phyloP scores from a whole-genome alignment of 2,113 vertebrate species.

The Oncorhynchus tshawytscha region DNA sequence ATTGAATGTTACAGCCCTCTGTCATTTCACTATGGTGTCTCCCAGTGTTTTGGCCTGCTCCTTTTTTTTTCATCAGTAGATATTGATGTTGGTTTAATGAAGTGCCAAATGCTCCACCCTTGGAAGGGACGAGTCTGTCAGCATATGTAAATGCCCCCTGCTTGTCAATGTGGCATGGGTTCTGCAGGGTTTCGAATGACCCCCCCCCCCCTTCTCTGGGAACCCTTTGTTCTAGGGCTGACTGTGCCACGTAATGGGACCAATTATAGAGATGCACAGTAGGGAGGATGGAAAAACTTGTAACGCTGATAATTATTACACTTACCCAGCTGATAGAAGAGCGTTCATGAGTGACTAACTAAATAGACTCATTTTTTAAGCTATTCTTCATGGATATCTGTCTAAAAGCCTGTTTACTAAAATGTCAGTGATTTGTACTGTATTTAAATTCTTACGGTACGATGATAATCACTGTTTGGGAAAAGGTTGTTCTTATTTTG shows the following conservation, averaged over 20 bases:
- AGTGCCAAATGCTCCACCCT: constrained; percentile 65
- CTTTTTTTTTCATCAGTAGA: constrained; percentile 70
- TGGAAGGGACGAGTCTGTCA: constrained; percentile 70
- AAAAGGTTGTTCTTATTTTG: constrained; percentile 57
- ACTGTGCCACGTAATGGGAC: constrained; percentile 76
- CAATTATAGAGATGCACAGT: constrained; percentile 73
- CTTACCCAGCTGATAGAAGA: constrained; percentile 24
- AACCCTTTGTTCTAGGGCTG: constrained; percentile 74
- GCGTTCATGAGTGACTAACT: constrained; percentile 14
- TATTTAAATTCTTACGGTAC: constrained; percentile 6
- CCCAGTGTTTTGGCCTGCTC: constrained; percentile 51
- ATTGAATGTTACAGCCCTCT: constrained; percentile 65
- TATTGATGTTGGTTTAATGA: constrained; percentile 78
- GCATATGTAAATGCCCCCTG: constrained; percentile 76
- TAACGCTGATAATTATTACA: constrained; percentile 76
- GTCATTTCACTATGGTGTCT: constrained; percentile 57
- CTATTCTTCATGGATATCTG: background rate
- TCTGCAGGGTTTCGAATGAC: constrained; percentile 71
- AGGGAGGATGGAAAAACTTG: constrained; percentile 73
- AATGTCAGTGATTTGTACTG: background rate
- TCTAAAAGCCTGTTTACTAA: background rate
- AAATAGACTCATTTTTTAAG: constrained; percentile 19
- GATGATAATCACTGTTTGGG: constrained; percentile 36
- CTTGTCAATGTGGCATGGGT: constrained; percentile 70
- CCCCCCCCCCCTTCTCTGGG: constrained; percentile 58